Conservation (phyloP, 2,113 vertebrate genomes). For the Ailurus styani region DNA sequence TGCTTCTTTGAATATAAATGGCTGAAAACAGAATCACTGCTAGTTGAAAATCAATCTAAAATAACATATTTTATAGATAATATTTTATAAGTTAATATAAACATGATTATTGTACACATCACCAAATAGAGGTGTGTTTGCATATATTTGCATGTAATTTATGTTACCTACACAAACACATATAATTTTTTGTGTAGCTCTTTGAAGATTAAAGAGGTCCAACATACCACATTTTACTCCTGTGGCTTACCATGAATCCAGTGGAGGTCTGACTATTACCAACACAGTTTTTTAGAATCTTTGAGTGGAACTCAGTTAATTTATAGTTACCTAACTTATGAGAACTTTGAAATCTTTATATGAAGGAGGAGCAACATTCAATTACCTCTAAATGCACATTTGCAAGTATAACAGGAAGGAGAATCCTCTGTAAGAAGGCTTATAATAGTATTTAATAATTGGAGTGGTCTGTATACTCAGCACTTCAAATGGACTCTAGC, state of each 20-base stretch:
- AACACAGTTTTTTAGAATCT: not conserved
- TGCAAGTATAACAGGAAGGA: not conserved
- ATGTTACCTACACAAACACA: not conserved
- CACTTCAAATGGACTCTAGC: not conserved
- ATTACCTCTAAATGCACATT: not conserved
- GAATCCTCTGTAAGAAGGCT: not conserved
- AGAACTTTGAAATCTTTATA: not conserved
- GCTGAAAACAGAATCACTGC: not conserved
- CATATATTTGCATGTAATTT: not conserved
- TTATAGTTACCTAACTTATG: not conserved
- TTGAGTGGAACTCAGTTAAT: slow-evolving; percentile 1
- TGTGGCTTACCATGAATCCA: not conserved
- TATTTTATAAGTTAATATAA: not conserved
- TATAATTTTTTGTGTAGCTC: not conserved
- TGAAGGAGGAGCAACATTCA: not conserved
- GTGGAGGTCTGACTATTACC: not conserved
- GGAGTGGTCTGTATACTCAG: not conserved
- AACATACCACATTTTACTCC: not conserved
- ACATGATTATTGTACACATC: not conserved
- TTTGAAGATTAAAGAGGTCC: not conserved
- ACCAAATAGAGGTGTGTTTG: not conserved
- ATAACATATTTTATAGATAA: not conserved
- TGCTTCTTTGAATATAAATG: not conserved
- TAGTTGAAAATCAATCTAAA: not conserved
- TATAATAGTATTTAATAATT: not conserved